phyloP scores from a whole-genome alignment of 2,113 vertebrate species.

The Elephantulus edwardii region DNA sequence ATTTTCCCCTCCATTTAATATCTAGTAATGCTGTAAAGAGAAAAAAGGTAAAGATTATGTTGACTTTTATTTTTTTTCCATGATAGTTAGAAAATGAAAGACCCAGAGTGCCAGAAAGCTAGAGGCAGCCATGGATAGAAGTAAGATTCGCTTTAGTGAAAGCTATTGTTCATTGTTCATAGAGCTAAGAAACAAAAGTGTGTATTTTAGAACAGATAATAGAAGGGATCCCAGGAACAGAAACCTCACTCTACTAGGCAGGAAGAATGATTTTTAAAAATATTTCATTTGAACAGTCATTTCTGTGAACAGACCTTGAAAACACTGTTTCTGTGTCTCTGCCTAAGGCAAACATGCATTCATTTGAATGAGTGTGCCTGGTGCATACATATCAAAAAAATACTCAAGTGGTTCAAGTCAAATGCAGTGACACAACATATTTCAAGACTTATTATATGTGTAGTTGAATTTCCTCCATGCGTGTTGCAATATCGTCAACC shows the following conservation, averaged over 20 bases:
- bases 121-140: neutral
- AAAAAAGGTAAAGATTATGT: neutral
- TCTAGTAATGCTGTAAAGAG: conserved; percentile 13
- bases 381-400: conserved; percentile 46
- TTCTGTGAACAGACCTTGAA: conserved; percentile 50
- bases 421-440: conserved; percentile 56
- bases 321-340: conserved; percentile 38
- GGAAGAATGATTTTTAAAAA: conserved; percentile 51
- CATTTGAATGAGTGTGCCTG: conserved; percentile 40
- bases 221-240: conserved; percentile 46
- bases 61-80: conserved; percentile 38
- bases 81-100: conserved; percentile 2
- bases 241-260: conserved; percentile 53
- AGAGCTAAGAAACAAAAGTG: conserved; percentile 41
- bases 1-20: neutral
- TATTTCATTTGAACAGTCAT: conserved; percentile 51
- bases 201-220: conserved; percentile 41
- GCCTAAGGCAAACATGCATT: conserved; percentile 14
- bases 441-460: conserved; percentile 56
- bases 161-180: conserved; percentile 38
- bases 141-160: conserved; percentile 43
- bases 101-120: neutral
- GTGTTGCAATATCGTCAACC: conserved; percentile 47
- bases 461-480: conserved; percentile 51
- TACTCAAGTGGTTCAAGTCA: conserved; percentile 38